Conservation (phyloP, 2,113 vertebrate species). For the Tragelaphus buxtoni region DNA sequence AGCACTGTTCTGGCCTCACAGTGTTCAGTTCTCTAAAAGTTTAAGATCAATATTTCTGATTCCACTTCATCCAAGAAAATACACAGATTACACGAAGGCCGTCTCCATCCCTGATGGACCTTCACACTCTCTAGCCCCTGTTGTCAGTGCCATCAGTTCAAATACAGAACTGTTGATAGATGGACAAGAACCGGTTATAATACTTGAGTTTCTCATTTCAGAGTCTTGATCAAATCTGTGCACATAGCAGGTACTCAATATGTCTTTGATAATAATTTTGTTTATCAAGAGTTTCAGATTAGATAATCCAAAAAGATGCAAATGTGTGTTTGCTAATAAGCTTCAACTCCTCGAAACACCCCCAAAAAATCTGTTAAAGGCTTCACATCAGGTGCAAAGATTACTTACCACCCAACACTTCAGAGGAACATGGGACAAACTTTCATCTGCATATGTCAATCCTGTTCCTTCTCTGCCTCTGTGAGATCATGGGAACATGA, state of each 20-base stretch:
- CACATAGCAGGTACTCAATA: not conserved
- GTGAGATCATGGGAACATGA: not conserved
- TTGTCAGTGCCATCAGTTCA: not conserved
- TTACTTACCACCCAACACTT: not conserved
- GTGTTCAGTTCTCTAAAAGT: not conserved
- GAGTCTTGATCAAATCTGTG: not conserved
- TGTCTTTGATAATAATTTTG: not conserved
- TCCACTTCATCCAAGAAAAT: not conserved
- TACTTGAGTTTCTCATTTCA: not conserved
- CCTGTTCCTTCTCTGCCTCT: not conserved
- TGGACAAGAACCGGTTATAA: not conserved
- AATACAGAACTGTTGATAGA: not conserved
- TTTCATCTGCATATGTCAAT: accelerated
- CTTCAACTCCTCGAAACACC: accelerated
- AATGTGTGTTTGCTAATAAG: not conserved
- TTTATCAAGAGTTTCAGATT: not conserved
- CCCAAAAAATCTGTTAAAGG: not conserved
- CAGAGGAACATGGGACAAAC: not conserved
- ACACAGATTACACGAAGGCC: accelerated
- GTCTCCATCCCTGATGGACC: accelerated
- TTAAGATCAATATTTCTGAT: not conserved
- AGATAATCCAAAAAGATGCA: not conserved
- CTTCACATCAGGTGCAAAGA: too few species aligned
- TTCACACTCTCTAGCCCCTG: too few species aligned
- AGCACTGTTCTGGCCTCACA: not conserved